Conservation (phyloP, 2,113 vertebrate genomes). For the Bombycilla garrulus region DNA sequence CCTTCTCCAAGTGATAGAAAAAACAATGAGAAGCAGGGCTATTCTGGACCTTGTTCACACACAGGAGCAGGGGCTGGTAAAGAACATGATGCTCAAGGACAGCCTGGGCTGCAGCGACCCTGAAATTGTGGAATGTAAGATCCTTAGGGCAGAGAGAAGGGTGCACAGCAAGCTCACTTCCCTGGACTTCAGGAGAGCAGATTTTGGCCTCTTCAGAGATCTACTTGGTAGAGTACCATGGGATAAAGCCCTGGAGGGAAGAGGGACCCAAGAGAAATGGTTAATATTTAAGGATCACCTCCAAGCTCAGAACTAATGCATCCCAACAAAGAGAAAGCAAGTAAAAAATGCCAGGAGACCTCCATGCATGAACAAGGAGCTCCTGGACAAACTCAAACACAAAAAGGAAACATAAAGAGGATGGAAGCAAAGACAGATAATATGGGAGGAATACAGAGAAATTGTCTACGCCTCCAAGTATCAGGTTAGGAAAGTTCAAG, state of each 20-base stretch:
- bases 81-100: not conserved
- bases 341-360: not conserved
- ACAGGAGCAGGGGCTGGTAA: not conserved
- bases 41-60: not conserved
- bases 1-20: not conserved
- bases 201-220: not conserved
- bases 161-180: not conserved
- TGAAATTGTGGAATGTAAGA: not conserved
- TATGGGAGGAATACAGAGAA: not conserved
- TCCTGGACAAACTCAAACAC: not conserved
- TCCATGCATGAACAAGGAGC: not conserved
- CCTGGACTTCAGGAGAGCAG: not conserved
- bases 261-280: not conserved
- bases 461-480: not conserved
- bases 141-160: no score
- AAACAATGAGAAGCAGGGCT: fast-evolving
- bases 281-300: not conserved
- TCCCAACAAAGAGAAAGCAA: not conserved
- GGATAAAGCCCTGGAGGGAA: not conserved
- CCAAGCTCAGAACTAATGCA: not conserved
- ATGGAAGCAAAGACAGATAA: not conserved
- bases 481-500: not conserved
- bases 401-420: not conserved
- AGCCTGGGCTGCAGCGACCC: not conserved
- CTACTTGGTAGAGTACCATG: not conserved